These are phyloP conservation scores for Idaea dimidiata DNA, from an alignment of 2,888 invertebrate species.

Conservation along the genomic window DNA sequence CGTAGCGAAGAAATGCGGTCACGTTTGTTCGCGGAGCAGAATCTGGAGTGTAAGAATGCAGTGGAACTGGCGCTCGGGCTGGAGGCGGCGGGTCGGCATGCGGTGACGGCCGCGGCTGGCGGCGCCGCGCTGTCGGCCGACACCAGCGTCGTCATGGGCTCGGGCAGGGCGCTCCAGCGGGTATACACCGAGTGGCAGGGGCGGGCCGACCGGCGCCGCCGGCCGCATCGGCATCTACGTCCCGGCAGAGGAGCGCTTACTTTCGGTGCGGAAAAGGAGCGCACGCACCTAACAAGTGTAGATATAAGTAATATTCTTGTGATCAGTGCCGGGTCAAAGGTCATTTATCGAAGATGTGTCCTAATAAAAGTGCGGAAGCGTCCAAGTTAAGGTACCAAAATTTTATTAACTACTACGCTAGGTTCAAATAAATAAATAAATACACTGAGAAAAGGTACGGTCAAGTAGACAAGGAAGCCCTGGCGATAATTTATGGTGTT, in stretches of 20 bases:
- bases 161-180: slow-evolving; percentile 3
- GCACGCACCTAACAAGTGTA: slow-evolving; percentile 30
- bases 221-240: too few relatives aligned
- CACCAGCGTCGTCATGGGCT: background rate
- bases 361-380: slow-evolving; percentile 13
- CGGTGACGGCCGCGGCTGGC: slow-evolving; percentile 24
- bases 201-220: slow-evolving; percentile 11
- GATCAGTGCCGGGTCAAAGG: slow-evolving; percentile 29
- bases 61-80: slow-evolving; percentile 34
- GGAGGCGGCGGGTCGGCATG: slow-evolving; percentile 32
- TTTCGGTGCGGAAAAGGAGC: slow-evolving; percentile 25
- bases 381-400: slow-evolving; percentile 10
- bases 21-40: slow-evolving; percentile 31
- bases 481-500: slow-evolving; percentile 29
- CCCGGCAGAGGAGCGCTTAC: slow-evolving; percentile 22
- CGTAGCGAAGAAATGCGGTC: slow-evolving; percentile 29
- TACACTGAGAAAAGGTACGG: slow-evolving; percentile 31
- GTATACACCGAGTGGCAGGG: slow-evolving; percentile 13
- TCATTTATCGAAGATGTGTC: slow-evolving; percentile 32
- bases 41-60: slow-evolving; percentile 27
- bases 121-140: slow-evolving; percentile 12
- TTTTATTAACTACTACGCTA: slow-evolving; percentile 25
- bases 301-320: slow-evolving; percentile 28
- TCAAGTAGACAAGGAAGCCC: slow-evolving; percentile 31
- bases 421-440: too few relatives aligned